Evolutionary conservation across 2,113 vertebrate species (phyloP), one percentile per base, ranked within the genome.

Genomic region (Arothron firmamentum): DNA sequence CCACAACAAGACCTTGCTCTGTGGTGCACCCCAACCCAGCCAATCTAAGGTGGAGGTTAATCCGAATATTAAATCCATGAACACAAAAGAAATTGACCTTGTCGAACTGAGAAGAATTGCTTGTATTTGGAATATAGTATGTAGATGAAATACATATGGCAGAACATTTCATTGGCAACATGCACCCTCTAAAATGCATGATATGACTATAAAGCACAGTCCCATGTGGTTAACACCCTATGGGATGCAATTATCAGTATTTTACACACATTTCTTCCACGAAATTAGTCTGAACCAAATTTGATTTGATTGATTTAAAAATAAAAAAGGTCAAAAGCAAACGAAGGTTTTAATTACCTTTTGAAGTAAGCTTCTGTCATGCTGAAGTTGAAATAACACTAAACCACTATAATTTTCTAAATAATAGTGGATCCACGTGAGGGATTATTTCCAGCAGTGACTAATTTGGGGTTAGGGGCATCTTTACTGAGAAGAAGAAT

Each of bases 401-500:
- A 62, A 67, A 65, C 52, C 1, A 17, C 45, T 42, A 45, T 13
- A 38, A 75, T 75, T 65, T 8, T 67, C 41, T 45, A 51, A 45
- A 10, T 47, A 59, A 51, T 19, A 38, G 11, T 18, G 17, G 52
- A 65, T 16, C 31, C 52, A 54, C 61, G 46, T 38, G 28, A 52
- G 59, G 56, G 58, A 19, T 58, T 73, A 53, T 76, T 74, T 73
- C 65, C 58, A 61, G 67, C 72, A 56, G 62, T 77, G 62, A 68
- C 60, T 80, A 71, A 74, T 78, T 64, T 58, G 53, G 47, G 74
- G 53, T 70, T 72, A 17, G 73, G 69, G 50, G 34, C 62, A 68
- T 77, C 63, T 55, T 41, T 70, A 66, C 74, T 69, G 58, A 52
- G 78, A 58, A 58, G 59, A 21, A 66, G 53, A 72, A 70, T 82